A percentile compares a stretch with the other conserved stretches of the same genome.
These are phyloP conservation scores for Fulmarus glacialis DNA, from an alignment of 2,113 vertebrate species.

Conservation along the genomic window DNA sequence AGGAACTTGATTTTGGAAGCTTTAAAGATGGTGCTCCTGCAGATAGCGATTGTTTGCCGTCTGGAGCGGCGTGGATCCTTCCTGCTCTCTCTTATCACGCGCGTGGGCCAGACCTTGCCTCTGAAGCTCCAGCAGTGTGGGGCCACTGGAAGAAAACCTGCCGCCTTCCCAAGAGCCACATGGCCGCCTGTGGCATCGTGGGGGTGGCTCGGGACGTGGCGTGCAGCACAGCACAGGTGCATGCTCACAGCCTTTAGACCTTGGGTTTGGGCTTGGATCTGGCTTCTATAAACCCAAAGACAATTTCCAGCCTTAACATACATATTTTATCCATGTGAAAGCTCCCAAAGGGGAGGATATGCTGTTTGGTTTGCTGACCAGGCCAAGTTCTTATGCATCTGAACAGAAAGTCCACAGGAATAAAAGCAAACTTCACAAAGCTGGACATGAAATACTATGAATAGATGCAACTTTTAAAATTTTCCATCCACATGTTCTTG, in stretches of 20 bases:
- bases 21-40: neutral
- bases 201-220: fast-evolving
- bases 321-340: neutral
- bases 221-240: neutral
- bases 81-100: neutral
- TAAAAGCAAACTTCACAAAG: neutral
- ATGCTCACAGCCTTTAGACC: neutral
- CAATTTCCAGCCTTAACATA: neutral
- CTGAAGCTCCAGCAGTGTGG: neutral
- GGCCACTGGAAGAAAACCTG: neutral
- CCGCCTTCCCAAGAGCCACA: fast-evolving
- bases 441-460: neutral
- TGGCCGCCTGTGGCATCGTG: fast-evolving
- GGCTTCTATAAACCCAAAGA: neutral
- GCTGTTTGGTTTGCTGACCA: neutral
- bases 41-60: fast-evolving
- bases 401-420: neutral
- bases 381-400: neutral
- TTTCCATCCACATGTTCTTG: neutral
- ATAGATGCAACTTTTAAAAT: neutral
- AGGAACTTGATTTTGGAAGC: neutral
- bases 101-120: neutral
- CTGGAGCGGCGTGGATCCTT: fast-evolving
- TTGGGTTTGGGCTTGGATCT: neutral
- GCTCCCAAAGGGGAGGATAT: neutral